Percentiles rank a stretch among this genome's conserved stretches.
Evolutionary conservation across 2,888 invertebrate species (phyloP).

Genomic region (Oligia fasciuncula): DNA sequence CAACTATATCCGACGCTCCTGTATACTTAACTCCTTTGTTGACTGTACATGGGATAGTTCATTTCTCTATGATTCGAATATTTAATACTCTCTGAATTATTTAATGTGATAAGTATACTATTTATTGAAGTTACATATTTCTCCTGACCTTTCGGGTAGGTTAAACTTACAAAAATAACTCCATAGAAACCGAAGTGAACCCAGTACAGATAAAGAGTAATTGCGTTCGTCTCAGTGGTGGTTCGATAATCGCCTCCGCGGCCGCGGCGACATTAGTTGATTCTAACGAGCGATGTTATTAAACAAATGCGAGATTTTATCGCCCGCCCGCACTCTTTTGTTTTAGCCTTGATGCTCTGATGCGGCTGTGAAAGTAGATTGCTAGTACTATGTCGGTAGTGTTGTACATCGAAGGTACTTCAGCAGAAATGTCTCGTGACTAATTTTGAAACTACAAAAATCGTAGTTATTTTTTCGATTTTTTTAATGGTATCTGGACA

Average conservation of each 20-base stretch:
- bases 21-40: no score
- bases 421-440: conserved; percentile 53
- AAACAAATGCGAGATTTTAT: conserved; percentile 88
- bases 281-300: conserved; percentile 87
- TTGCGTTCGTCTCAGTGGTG: conserved; percentile 69
- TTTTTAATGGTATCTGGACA: background rate
- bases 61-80: background rate
- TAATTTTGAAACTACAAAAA: conserved; percentile 28
- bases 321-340: conserved; percentile 83
- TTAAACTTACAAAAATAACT: background rate
- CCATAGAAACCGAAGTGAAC: conserved; percentile 65
- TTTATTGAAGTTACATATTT: background rate
- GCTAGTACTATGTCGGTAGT: conserved; percentile 68
- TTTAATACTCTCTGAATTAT: background rate
- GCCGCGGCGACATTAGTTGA: conserved; percentile 81
- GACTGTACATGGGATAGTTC: background rate
- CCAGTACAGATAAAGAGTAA: conserved; percentile 63
- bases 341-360: conserved; percentile 74
- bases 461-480: background rate
- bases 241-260: conserved; percentile 74
- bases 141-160: background rate
- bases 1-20: no score
- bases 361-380: conserved; percentile 81
- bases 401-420: conserved; percentile 59
- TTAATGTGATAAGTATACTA: background rate